These are phyloP conservation scores for Argyresthia albistria DNA, from an alignment of 2,888 invertebrate species.

Conservation along the genomic window DNA sequence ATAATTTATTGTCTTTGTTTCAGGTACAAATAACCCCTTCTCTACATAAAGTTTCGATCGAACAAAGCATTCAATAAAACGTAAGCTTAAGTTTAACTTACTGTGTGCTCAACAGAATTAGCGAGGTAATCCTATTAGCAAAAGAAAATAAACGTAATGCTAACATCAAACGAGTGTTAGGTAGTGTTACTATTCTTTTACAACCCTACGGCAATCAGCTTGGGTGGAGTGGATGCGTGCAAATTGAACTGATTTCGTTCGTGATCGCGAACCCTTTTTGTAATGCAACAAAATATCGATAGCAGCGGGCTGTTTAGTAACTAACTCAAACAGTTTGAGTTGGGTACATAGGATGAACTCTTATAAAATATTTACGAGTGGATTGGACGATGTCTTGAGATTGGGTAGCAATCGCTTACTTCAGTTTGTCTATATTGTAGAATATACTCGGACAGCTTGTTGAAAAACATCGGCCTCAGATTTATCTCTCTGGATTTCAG, in stretches of 20 bases:
- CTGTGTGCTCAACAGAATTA: background rate
- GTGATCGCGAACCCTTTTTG: constrained; percentile 48
- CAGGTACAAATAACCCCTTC: constrained; percentile 36
- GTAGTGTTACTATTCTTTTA: constrained; percentile 12
- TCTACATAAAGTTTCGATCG: too few species aligned
- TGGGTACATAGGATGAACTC: too few species aligned
- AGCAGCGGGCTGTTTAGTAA: too few species aligned
- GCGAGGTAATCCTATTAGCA: constrained; percentile 25
- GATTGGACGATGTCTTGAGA: too few species aligned
- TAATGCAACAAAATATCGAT: too few species aligned
- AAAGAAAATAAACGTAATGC: constrained; percentile 27
- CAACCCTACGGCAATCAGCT: constrained; percentile 4
- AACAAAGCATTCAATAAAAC: background rate
- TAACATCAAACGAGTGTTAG: constrained; percentile 26
- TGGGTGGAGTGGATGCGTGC: constrained; percentile 37
- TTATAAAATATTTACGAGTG: too few species aligned
- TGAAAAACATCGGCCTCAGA: too few species aligned
- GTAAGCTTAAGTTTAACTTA: background rate
- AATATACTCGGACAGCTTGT: too few species aligned
- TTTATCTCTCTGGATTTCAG: too few species aligned
- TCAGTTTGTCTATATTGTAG: too few species aligned
- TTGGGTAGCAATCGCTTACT: too few species aligned
- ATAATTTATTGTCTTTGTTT: constrained; percentile 38
- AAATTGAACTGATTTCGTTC: constrained; percentile 60
- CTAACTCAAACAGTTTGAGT: too few species aligned